Conservation (phyloP, 2,797 vertebrate species). For the Girardinus metallicus region DNA sequence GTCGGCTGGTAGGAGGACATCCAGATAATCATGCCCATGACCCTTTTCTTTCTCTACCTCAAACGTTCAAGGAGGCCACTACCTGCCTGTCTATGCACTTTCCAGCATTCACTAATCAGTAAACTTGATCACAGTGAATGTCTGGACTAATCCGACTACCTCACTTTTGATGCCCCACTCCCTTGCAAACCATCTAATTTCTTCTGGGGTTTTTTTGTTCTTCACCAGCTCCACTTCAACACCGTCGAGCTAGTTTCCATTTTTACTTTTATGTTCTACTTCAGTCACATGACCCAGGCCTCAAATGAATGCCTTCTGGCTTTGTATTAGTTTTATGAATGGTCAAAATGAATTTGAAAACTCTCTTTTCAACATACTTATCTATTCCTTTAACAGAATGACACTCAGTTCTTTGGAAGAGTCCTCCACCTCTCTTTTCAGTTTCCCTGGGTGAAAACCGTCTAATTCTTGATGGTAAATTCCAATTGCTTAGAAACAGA, state of each 20-base stretch:
- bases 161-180: not conserved
- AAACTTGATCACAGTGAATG: conserved; percentile 16
- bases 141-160: conserved; percentile 10
- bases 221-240: not conserved
- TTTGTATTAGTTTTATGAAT: conserved; percentile 8
- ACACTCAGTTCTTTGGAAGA: not conserved
- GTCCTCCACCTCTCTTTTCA: not conserved
- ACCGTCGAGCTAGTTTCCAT: conserved; percentile 7
- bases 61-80: conserved; percentile 6
- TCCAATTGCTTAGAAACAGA: not conserved
- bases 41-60: conserved; percentile 29
- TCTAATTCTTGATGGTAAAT: not conserved
- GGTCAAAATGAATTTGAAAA: conserved; percentile 2
- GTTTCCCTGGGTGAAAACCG: not conserved
- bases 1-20: conserved; percentile 44
- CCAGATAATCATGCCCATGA: conserved; percentile 51
- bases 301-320: conserved; percentile 5
- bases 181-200: not conserved
- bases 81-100: conserved; percentile 27
- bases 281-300: conserved; percentile 8
- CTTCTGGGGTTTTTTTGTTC: not conserved
- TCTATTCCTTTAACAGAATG: conserved; percentile 28
- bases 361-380: not conserved
- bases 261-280: conserved; percentile 2
- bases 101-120: conserved; percentile 8